Percentiles rank a stretch among this genome's conserved stretches.
Evolutionary conservation across 2,888 invertebrate genomes (phyloP).

Genomic region (Agriopis aurantiaria): DNA sequence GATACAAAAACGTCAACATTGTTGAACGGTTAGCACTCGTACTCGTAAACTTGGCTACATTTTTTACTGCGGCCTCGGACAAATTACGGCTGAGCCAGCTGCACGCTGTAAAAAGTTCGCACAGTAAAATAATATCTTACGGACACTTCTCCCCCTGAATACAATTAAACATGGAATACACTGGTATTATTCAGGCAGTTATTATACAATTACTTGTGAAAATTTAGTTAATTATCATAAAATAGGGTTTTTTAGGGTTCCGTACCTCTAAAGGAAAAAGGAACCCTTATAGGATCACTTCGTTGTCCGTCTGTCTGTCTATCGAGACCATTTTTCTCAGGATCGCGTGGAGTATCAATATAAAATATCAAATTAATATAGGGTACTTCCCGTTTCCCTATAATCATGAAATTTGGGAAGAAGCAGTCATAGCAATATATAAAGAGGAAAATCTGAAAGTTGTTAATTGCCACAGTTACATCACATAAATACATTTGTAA

Average conservation of each 20-base stretch:
- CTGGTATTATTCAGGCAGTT: constrained; percentile 17
- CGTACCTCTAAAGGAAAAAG: no score
- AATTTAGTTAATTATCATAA: constrained; percentile 11
- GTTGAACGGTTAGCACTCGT: constrained; percentile 55
- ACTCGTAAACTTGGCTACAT: constrained; percentile 61
- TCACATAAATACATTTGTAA: no score
- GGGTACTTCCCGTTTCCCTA: no score
- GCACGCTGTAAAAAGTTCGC: constrained; percentile 72
- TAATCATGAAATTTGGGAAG: no score
- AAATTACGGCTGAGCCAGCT: constrained; percentile 71
- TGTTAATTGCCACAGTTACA: no score
- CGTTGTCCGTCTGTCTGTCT: no score
- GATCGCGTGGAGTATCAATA: no score
- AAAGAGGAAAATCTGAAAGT: no score
- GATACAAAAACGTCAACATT: constrained; percentile 55
- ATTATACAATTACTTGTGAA: constrained; percentile 23
- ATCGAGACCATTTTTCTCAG: no score
- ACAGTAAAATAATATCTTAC: constrained; percentile 68
- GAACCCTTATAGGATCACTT: no score
- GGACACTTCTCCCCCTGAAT: constrained; percentile 57
- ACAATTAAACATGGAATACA: constrained; percentile 55
- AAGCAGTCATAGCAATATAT: no score
- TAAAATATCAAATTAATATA: no score
- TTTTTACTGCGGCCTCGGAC: constrained; percentile 64
- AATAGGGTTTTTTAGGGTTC: not conserved